Percentiles rank a stretch among this genome's conserved stretches.
Conservation (phyloP, 1,140 invertebrate genomes). For the Semibalanus balanoides region DNA sequence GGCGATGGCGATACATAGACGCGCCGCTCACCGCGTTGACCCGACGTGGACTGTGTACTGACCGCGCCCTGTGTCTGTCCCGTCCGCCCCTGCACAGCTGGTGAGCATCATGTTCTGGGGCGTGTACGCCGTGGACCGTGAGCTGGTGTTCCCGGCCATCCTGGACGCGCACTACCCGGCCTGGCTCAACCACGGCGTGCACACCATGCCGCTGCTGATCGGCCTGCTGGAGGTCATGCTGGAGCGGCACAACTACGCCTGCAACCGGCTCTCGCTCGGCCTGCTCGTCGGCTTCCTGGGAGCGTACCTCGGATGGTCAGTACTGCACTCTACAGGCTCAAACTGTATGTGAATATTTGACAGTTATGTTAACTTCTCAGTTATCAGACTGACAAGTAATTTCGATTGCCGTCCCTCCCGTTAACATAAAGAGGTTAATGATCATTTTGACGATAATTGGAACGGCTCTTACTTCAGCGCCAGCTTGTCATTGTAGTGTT, state of each 20-base stretch:
- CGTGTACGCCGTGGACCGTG: constrained; percentile 65
- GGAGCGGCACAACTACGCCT: neutral
- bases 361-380: too few species aligned
- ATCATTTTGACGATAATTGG: neutral
- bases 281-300: neutral
- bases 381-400: too few species aligned
- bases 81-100: constrained; percentile 44
- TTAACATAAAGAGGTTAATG: neutral
- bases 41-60: too few species aligned
- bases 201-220: constrained; percentile 37
- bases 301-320: neutral
- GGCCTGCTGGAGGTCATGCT: neutral
- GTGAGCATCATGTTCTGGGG: constrained; percentile 76
- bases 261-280: neutral
- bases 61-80: too few species aligned
- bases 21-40: too few species aligned
- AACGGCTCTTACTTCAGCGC: too few species aligned
- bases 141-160: constrained; percentile 63
- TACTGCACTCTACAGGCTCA: neutral
- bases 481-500: neutral
- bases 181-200: constrained; percentile 82
- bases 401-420: too few species aligned
- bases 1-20: too few species aligned
- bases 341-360: neutral
- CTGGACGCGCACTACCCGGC: constrained; percentile 61